A percentile compares a stretch with the other conserved stretches of the same genome.
These are phyloP conservation scores for Malacosoma neustria DNA, from an alignment of 2,888 invertebrate genomes.

Conservation along the genomic window DNA sequence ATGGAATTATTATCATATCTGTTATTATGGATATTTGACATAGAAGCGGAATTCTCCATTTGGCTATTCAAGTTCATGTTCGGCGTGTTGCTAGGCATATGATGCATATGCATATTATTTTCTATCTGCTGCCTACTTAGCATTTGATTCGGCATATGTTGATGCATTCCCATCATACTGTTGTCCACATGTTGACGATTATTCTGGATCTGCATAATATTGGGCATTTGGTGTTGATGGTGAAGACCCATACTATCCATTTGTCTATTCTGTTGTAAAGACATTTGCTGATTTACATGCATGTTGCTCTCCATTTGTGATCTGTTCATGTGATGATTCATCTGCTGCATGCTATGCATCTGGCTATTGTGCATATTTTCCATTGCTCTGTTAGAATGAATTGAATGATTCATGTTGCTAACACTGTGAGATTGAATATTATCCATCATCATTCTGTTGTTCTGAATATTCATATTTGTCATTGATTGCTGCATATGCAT, in stretches of 20 bases:
- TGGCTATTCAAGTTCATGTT: slow-evolving; percentile 50
- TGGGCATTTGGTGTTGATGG: slow-evolving; percentile 64
- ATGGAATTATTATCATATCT: slow-evolving; percentile 58
- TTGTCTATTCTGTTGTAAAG: slow-evolving; percentile 57
- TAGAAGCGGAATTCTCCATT: slow-evolving; percentile 46
- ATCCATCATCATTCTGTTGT: slow-evolving; percentile 62
- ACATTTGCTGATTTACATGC: slow-evolving; percentile 59
- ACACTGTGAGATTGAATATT: slow-evolving; percentile 57
- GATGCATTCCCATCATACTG: slow-evolving; percentile 59
- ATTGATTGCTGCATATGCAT: slow-evolving; percentile 62
- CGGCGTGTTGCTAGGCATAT: slow-evolving; percentile 46
- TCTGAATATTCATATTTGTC: slow-evolving; percentile 55
- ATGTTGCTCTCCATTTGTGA: slow-evolving; percentile 54
- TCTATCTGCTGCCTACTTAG: slow-evolving; percentile 61
- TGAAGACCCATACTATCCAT: slow-evolving; percentile 54
- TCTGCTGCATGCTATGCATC: slow-evolving; percentile 59
- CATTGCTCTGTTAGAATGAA: slow-evolving; percentile 56
- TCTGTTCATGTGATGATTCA: slow-evolving; percentile 53
- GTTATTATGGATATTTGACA: slow-evolving; percentile 50
- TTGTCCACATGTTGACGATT: slow-evolving; percentile 54
- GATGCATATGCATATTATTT: slow-evolving; percentile 61
- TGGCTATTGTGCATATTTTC: slow-evolving; percentile 59
- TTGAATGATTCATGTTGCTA: slow-evolving; percentile 51
- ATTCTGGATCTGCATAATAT: slow-evolving; percentile 63
- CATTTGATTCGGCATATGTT: slow-evolving; percentile 59